Evolutionary conservation across 2,113 vertebrate genomes (phyloP), one percentile per base, ranked within the genome.

Genomic region (Phalacrocorax aristotelis): DNA sequence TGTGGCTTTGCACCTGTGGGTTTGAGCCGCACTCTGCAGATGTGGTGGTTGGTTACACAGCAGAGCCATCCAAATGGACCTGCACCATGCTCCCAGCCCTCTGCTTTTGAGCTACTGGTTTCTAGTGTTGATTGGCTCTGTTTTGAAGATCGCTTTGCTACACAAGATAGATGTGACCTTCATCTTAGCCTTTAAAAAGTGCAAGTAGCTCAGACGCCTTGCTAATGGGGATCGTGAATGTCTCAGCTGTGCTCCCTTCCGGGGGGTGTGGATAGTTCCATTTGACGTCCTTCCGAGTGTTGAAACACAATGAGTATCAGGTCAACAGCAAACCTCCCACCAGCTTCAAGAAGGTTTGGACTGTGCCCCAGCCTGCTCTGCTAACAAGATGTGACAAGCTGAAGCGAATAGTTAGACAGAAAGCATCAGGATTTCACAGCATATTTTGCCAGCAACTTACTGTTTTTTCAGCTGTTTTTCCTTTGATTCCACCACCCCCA

Each of bases 311-410:
- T 1, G 27, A 87, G 36, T 3, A 48, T 11, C 82, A 55, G 64
- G 72, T 92, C 87, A 87, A 27, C 46, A 57, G 61, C 86, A 65
- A 70, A 66, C 40, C 62, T 76, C 62, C 40, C 62, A 52, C 68
- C 68, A 42, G 58, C 62, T 34, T 30, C n/a, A 18, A 4, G 54
- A n/a, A 61, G 68, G 38, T 32, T 76, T 57, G 72, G 74, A 38
- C 82, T 21, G 23, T 77, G 87, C 80, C 83, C 64, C 54, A 58
- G 66, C 64, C 72, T 64, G 30, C 80, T 77, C 85, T 80, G 61
- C 82, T 94, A 79, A 93, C 77, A 40, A 58, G 85, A 79, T 17
- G n/a, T 69, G 93, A 88, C 78, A 84, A 54, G 58, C 82, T 72
- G 74, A 66, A 81, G 85, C 40, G 82, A 84, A 19, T 48, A 44